Base-by-base conservation (phyloP, 2,888 invertebrate species). In the Oeneis ivallda region DNA sequence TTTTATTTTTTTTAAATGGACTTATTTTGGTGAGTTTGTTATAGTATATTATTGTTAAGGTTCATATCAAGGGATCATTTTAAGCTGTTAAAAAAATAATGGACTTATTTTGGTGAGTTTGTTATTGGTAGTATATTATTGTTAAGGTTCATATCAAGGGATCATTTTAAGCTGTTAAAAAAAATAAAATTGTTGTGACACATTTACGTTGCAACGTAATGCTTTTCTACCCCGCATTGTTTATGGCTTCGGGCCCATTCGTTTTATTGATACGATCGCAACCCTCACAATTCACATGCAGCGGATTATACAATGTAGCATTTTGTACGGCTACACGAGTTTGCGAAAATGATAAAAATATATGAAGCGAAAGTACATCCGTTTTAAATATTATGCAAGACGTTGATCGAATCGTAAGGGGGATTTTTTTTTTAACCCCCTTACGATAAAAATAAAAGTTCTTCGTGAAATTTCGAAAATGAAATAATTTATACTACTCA, bases 211-310 rank as follows among this genome's bases (percentile, higher is more conserved):
- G 56, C 56, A 56, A 19, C 41, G 41, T 56, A 56, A 56, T 56
- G 59, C 34, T 59, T 59, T 59, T 59, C 17, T 49, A 47, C 45
- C 45, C 58, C 49, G 37, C 47, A 49, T 3, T 47, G 47, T 59
- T 47, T 49, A 59, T 45, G 59, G 59, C 50, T 56, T 41, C 49
- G 17, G 39, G 50, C 52, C 37, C 63, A 64, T 66, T 64, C 66
- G 68, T 64, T 66, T 66, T 61, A 54, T 41, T 59, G 65, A 65
- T 65, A 66, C 34, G 45, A 68, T 39, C 54, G 47, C 54, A 43
- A 68, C 62, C 68, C 63, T 53, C 63, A n/a, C n/a, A n/a, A n/a
- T n/a, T n/a, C n/a, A 62, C 17, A 19, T 41, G 59, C 54, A 39
- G 19, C 45, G 66, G 60, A 64, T 67, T 67, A 64, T 57, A 61